Evolutionary conservation across 2,797 vertebrate genomes (phyloP), one percentile per base, ranked within the genome.

Genomic region (Oreortyx pictus): DNA sequence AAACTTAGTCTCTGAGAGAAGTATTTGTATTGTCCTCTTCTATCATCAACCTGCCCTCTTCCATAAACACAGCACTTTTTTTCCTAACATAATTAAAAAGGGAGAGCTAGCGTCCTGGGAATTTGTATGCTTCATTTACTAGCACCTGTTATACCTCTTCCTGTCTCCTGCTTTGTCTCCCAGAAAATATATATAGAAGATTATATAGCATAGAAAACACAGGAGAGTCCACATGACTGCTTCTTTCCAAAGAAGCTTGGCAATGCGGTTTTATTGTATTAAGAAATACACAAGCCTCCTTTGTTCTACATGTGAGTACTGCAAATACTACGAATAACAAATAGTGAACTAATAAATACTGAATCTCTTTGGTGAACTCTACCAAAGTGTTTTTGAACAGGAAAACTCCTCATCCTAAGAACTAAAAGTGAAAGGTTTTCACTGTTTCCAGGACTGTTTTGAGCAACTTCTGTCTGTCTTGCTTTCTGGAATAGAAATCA

Each of bases 71-170:
- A 52, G 43, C 16, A 37, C 8, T 22, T 75, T 67, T 88, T 88
- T 89, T 44, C 65, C 52, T 24, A 64, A 47, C 2, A 4, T 61
- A 82, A 77, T 87, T 92, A 85, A 74, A 88, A 82, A 80, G 65
- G 24, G 41, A 72, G 68, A 78, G 43, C 14, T 72, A 52, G 39
- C 16, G 16, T 84, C 80, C 70, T 86, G 77, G 73, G 56, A 93
- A 88, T 88, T 66, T 70, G 4, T 29, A 88, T 78, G 93, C 77
- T 86, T 91, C 74, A 78, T 78, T 94, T 93, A 39, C 76, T 64
- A 91, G 64, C 82, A 95, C 66, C 79, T 91, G 92, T 70, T 76
- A n/a, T 47, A 78, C 39, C 22, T 75, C 37, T 62, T 78, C 68
- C 33, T 75, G 25, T 35, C 49, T 81, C 59, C 67, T 33, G 17